These are phyloP conservation scores for Penaeus indicus DNA, from an alignment of 1,140 invertebrate genomes.

Conservation along the genomic window DNA sequence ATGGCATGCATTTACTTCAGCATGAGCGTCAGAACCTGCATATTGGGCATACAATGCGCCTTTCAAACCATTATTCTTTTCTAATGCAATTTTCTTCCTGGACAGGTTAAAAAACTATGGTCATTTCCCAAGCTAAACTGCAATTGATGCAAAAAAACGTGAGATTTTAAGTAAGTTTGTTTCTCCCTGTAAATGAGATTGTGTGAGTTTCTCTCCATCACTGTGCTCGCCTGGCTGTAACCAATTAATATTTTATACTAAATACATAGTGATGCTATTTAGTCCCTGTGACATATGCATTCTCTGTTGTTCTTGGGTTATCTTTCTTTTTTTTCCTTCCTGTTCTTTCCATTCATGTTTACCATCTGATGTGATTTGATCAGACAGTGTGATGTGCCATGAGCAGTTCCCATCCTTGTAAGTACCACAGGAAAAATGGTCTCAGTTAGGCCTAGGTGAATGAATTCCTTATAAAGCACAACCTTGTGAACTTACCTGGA, in stretches of 20 bases:
- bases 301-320: constrained; percentile 18
- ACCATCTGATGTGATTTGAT: constrained; percentile 35
- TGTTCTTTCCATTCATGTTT: constrained; percentile 24
- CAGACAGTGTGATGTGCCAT: constrained; percentile 22
- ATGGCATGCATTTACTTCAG: constrained; percentile 59
- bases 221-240: constrained; percentile 42
- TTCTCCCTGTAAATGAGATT: constrained; percentile 51
- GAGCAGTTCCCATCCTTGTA: constrained; percentile 44
- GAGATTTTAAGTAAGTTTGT: constrained; percentile 65
- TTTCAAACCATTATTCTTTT: constrained; percentile 58
- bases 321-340: constrained; percentile 13
- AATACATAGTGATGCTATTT: constrained; percentile 15
- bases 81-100: constrained; percentile 65
- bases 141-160: constrained; percentile 62
- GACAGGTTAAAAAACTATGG: constrained; percentile 67
- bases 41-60: constrained; percentile 59
- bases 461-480: constrained; percentile 38
- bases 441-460: constrained; percentile 31
- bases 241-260: constrained; percentile 47
- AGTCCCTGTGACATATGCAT: constrained; percentile 7
- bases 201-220: constrained; percentile 56
- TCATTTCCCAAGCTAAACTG: constrained; percentile 65
- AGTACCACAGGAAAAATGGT: constrained; percentile 31
- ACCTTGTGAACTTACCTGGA: constrained; percentile 51
- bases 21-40: constrained; percentile 57